phyloP scores from a whole-genome alignment of 2,113 vertebrate species.

The Daphoenositta chrysoptera region DNA sequence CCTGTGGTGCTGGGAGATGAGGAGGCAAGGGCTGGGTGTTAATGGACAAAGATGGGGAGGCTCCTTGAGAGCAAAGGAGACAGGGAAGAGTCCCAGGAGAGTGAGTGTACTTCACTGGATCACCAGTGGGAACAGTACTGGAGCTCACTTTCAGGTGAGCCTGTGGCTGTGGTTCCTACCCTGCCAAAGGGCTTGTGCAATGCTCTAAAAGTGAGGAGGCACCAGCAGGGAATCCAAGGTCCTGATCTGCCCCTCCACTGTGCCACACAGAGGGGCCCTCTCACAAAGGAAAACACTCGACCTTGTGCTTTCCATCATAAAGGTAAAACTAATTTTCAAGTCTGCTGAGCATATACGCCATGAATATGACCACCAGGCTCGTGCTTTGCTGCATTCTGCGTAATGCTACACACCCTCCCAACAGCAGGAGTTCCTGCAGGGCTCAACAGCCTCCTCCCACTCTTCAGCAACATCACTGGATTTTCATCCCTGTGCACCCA shows the following conservation, averaged over 20 bases:
- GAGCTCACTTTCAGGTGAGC: not conserved
- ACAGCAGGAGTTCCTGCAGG: not conserved
- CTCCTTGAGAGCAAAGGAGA: not conserved
- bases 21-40: not conserved
- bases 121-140: not conserved
- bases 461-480: not conserved
- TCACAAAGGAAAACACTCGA: not conserved
- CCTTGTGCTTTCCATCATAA: not conserved
- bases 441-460: not conserved
- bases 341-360: not conserved
- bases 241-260: not conserved
- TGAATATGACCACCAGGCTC: not conserved
- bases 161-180: fast-evolving
- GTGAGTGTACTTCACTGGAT: not conserved
- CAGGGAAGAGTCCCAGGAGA: not conserved
- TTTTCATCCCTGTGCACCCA: not conserved
- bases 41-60: not conserved
- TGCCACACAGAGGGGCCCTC: not conserved
- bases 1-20: not conserved
- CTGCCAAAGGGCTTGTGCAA: not conserved
- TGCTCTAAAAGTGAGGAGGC: not conserved
- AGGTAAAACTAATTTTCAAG: not conserved
- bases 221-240: not conserved
- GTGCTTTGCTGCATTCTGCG: not conserved
- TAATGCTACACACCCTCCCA: not conserved